Base-by-base conservation (phyloP, 2,888 invertebrate species). In the Deilephila elpenor region DNA sequence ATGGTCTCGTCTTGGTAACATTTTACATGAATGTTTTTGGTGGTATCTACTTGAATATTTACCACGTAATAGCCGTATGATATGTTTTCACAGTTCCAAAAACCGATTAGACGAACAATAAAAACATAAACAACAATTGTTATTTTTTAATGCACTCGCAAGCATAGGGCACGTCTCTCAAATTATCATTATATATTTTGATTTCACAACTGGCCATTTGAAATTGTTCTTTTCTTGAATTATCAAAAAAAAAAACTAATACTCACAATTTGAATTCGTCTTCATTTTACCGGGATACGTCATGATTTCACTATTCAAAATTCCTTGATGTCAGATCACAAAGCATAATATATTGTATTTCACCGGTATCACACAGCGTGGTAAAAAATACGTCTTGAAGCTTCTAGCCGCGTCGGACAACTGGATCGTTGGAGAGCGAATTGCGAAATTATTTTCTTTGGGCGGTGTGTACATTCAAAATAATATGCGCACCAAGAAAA, bases 181-280 rank as follows among this genome's bases (percentile, higher is more conserved):
- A 25, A 51, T 51, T 51, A 44, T 67, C 44, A 51, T 67, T 51
- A 29, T 25, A 17, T 51, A 25, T 25, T 29, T 67, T 19, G 8
- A 5, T 67, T 1, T 25, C 25, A 34, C 5, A 44, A 8, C 37
- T 20, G 44, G 3, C 11, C 51, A 51, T 44, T 37, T 25, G 5
- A 1, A 62, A 19, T 1, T 20, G 19, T 70, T 70, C 56, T 29
- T 32, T 70, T 56, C 32, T 32, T 8, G 8, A 32, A 53, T 70
- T 25, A 64, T 59, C n/a, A n/a, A n/a, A 72, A 73, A 73, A 71
- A 73, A 62, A 73, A 60, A 70, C 32, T 32, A 32, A 25, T 44
- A 89, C 93, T 92, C 84, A 93, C 93, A 78, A 77, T 91, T 89
- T 1, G 93, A 93, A 19, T 75, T 75, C 0, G 89, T 92, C 71